These are phyloP conservation scores for Alviniconcha marisindica DNA, from an alignment of 1,140 invertebrate species.

Conservation along the genomic window DNA sequence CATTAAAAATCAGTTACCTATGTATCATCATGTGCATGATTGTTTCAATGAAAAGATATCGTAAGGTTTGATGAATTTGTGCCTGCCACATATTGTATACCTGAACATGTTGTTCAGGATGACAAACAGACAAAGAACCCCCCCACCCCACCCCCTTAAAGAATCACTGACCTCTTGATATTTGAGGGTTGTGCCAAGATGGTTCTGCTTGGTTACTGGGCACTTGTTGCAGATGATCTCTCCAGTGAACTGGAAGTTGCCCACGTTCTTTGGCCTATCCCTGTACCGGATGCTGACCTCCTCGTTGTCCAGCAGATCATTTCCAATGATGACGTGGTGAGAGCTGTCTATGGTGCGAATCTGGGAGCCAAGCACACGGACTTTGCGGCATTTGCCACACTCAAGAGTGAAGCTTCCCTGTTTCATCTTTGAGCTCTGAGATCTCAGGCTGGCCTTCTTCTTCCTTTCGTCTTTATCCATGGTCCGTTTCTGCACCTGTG, in stretches of 20 bases:
- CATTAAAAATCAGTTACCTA: no score
- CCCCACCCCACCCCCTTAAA: no score
- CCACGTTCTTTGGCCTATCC: neutral
- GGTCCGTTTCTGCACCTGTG: conserved; percentile 11
- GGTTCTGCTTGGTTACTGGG: neutral
- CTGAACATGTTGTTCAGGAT: neutral
- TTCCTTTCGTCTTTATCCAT: conserved; percentile 27
- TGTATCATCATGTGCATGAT: no score
- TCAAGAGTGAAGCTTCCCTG: neutral
- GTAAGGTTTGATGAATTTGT: neutral
- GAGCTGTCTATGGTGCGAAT: conserved; percentile 35
- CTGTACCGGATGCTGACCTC: neutral
- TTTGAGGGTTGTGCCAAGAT: neutral
- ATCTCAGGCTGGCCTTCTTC: neutral
- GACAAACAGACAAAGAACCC: neutral
- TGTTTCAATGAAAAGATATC: neutral
- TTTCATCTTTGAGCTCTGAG: neutral
- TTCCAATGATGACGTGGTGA: conserved; percentile 31
- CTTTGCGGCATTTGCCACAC: neutral
- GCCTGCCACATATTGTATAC: neutral
- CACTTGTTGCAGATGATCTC: neutral
- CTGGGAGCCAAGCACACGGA: neutral
- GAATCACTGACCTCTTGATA: conserved; percentile 8
- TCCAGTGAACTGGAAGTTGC: neutral
- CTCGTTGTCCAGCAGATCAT: neutral